phyloP scores from a whole-genome alignment of 1,140 invertebrate genomes.

The Bombus haemorrhoidalis region DNA sequence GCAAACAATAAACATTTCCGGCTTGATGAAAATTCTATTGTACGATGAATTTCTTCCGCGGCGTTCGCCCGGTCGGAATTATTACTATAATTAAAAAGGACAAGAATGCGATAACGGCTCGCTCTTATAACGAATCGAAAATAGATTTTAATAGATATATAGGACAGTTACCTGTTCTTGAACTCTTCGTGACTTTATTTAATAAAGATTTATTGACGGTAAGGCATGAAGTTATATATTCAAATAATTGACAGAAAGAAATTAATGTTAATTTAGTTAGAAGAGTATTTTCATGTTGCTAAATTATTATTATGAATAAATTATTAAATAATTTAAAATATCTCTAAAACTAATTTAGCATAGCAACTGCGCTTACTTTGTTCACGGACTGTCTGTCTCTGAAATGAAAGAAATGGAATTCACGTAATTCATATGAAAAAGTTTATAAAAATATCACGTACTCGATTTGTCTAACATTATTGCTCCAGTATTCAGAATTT shows the following conservation, averaged over 20 bases:
- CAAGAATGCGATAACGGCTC: too few relatives aligned
- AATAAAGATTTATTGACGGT: not conserved
- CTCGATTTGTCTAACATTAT: too few relatives aligned
- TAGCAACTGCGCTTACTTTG: not conserved
- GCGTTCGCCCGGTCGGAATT: not conserved
- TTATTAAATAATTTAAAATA: not conserved
- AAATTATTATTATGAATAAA: not conserved
- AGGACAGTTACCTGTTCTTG: not conserved
- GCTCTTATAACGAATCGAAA: not conserved
- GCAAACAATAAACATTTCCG: slow-evolving; percentile 67
- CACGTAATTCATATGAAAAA: too few relatives aligned
- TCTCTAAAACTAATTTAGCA: not conserved
- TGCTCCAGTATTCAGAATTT: too few relatives aligned
- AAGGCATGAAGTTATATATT: not conserved
- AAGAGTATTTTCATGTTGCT: not conserved
- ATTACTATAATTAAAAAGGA: slow-evolving; percentile 30
- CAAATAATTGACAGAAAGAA: not conserved
- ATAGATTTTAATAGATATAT: not conserved
- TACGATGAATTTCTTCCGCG: slow-evolving; percentile 37
- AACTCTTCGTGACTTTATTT: not conserved
- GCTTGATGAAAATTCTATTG: slow-evolving; percentile 64
- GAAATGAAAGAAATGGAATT: too few relatives aligned
- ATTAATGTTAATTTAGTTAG: too few relatives aligned
- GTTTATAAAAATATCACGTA: too few relatives aligned
- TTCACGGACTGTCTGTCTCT: not conserved